Percentiles rank a stretch among this genome's conserved stretches.
Conservation (phyloP, 2,888 invertebrate genomes). For the Trachelus troglodyta region DNA sequence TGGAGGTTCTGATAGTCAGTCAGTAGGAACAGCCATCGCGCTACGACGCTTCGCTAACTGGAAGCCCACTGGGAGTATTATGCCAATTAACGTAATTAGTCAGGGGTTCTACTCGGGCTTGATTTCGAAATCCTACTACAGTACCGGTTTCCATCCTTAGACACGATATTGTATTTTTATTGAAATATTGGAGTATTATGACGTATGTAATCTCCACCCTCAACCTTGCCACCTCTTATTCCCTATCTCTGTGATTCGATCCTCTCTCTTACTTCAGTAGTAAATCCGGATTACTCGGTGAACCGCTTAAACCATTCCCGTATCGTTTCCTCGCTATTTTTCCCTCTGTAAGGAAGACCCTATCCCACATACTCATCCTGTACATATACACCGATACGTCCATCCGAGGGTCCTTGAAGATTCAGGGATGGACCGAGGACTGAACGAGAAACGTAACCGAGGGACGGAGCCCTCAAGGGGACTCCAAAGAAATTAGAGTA, state of each 20-base stretch:
- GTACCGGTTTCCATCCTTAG: too few relatives aligned
- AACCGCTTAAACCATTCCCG: slow-evolving; percentile 24
- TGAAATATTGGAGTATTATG: too few relatives aligned
- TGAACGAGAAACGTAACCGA: too few relatives aligned
- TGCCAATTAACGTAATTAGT: slow-evolving; percentile 56
- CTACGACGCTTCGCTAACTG: slow-evolving; percentile 29
- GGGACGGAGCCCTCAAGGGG: too few relatives aligned
- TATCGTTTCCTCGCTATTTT: neutral
- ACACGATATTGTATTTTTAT: too few relatives aligned
- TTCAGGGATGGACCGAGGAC: too few relatives aligned
- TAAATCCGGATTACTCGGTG: slow-evolving; percentile 45
- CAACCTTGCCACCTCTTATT: neutral
- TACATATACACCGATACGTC: too few relatives aligned
- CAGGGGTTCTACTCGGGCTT: slow-evolving; percentile 36
- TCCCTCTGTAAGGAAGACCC: neutral
- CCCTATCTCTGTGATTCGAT: neutral
- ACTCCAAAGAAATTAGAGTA: too few relatives aligned
- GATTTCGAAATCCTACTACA: slow-evolving; percentile 27
- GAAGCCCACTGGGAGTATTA: slow-evolving; percentile 48
- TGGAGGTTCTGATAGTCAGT: slow-evolving; percentile 6
- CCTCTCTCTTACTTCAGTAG: neutral
- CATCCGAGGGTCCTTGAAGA: too few relatives aligned
- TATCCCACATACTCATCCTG: too few relatives aligned
- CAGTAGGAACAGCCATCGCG: slow-evolving; percentile 15
- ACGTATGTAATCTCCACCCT: too few relatives aligned